These are phyloP conservation scores for Phalera bucephala DNA, from an alignment of 2,888 invertebrate genomes.

Conservation along the genomic window DNA sequence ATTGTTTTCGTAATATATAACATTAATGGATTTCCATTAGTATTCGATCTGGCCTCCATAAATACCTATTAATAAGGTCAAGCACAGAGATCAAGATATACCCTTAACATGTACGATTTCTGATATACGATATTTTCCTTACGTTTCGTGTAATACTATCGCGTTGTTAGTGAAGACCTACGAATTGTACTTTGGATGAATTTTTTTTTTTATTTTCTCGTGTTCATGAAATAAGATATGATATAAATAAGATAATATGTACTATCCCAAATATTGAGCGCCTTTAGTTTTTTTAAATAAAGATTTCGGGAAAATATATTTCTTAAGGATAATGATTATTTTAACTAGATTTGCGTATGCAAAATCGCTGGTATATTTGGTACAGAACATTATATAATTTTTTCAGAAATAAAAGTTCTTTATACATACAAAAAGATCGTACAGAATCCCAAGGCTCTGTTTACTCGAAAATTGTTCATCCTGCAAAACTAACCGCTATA, in stretches of 20 bases:
- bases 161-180: constrained; percentile 63
- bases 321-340: too few species aligned
- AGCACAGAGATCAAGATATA: constrained; percentile 6
- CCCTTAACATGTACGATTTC: constrained; percentile 31
- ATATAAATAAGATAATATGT: too few species aligned
- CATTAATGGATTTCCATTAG: too few species aligned
- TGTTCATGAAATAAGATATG: constrained; percentile 55
- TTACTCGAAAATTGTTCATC: constrained; percentile 19
- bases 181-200: constrained; percentile 54
- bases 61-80: constrained; percentile 5
- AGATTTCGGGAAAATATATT: too few species aligned
- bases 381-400: background rate
- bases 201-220: constrained; percentile 46
- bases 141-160: constrained; percentile 60
- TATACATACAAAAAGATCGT: background rate
- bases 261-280: constrained; percentile 32
- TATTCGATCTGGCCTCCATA: too few species aligned
- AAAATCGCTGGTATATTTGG: too few species aligned
- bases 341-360: too few species aligned
- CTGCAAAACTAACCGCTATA: constrained; percentile 23
- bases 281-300: constrained; percentile 28
- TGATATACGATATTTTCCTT: constrained; percentile 57
- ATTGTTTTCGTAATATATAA: too few species aligned
- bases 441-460: constrained; percentile 10
- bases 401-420: too few species aligned